Evolutionary conservation across 2,888 invertebrate genomes (phyloP).

Genomic region (Sinopyrophorus schimmeli): DNA sequence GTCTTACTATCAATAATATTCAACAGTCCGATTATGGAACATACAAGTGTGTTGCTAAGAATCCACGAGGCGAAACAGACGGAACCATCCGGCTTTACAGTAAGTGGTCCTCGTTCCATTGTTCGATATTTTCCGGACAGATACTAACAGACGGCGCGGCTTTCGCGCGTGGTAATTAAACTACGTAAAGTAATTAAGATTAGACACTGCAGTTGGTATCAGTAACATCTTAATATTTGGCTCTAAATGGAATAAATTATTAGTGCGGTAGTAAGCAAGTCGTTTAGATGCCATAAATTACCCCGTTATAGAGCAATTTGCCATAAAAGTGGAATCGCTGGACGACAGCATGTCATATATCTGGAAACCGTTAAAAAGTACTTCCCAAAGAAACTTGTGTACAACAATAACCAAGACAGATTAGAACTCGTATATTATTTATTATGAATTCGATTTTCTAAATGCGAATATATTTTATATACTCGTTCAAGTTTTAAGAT

Average conservation of each 20-base stretch:
- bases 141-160: conserved; percentile 47
- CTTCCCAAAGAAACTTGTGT: conserved; percentile 48
- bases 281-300: conserved; percentile 48
- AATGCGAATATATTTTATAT: too few relatives aligned
- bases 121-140: conserved; percentile 37
- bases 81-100: conserved; percentile 87
- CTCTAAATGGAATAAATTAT: conserved; percentile 52
- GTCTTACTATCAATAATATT: conserved; percentile 77
- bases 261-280: conserved; percentile 45
- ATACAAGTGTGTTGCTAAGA: conserved; percentile 88
- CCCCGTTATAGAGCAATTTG: conserved; percentile 43
- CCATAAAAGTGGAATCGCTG: conserved; percentile 48
- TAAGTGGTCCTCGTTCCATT: conserved; percentile 60
- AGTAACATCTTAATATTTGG: conserved; percentile 51
- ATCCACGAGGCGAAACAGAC: conserved; percentile 88
- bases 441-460: conserved; percentile 46
- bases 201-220: conserved; percentile 48
- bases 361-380: conserved; percentile 48
- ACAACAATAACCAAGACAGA: conserved; percentile 48
- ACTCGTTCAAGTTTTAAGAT: too few relatives aligned
- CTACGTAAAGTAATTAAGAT: conserved; percentile 52
- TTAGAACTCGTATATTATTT: conserved; percentile 48
- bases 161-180: conserved; percentile 46
- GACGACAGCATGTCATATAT: conserved; percentile 46
- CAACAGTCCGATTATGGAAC: conserved; percentile 81